Conservation (phyloP, 92 coral and sea anemone species). For the Muricea muricata region DNA sequence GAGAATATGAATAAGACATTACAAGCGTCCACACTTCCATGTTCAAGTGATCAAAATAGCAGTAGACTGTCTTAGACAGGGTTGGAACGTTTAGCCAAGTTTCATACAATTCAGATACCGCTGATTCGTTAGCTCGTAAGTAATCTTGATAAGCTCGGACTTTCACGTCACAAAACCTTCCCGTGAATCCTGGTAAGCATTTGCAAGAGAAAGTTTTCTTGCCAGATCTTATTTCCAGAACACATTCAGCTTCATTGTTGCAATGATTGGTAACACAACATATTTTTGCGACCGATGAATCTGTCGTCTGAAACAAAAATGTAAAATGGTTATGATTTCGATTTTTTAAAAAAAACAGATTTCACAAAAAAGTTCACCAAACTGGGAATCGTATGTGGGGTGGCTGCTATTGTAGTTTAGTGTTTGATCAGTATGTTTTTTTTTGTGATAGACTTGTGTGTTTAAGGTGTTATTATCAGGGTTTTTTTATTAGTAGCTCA, state of each 20-base stretch:
- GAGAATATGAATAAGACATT: not conserved
- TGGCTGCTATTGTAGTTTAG: no score
- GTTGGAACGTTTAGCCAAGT: not conserved
- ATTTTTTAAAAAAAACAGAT: no score
- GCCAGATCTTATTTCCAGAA: constrained; percentile 15
- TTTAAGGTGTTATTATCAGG: no score
- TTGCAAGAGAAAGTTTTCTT: constrained; percentile 8
- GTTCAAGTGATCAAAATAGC: constrained; percentile 22
- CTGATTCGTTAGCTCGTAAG: not conserved
- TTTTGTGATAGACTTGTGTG: no score
- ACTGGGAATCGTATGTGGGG: no score
- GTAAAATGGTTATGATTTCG: no score
- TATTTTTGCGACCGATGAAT: not conserved
- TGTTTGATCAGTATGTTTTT: no score
- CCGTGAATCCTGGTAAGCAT: constrained; percentile 7
- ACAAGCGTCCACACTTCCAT: constrained; percentile 36
- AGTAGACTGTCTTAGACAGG: not conserved
- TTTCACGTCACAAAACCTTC: constrained; percentile 20
- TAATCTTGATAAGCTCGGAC: constrained; percentile 11
- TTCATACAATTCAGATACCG: constrained; percentile 16
- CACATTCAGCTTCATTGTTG: not conserved
- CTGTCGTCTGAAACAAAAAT: not conserved
- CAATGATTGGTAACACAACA: constrained; percentile 19
- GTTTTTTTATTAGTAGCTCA: no score
- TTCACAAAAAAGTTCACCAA: no score